phyloP scores from a whole-genome alignment of 2,797 vertebrate genomes.

The Intellagama lesueurii region DNA sequence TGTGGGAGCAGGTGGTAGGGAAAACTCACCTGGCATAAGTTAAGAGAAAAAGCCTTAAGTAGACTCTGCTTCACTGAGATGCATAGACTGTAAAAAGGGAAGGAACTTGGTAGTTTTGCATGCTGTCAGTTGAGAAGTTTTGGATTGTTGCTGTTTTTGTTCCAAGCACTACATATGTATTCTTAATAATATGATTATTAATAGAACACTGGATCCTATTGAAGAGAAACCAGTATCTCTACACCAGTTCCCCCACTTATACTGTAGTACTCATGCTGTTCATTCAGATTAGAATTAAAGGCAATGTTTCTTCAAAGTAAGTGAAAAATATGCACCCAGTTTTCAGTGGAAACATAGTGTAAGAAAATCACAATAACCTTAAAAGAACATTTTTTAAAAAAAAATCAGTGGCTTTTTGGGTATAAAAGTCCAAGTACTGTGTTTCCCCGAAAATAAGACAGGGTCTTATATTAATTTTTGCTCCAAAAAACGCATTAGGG shows the following conservation, averaged over 20 bases:
- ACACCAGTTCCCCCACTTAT: not conserved
- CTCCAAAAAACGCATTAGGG: no score
- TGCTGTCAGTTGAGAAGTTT: not conserved
- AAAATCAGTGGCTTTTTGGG: not conserved
- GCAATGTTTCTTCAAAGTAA: not conserved
- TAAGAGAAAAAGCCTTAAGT: constrained; percentile 66
- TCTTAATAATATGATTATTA: not conserved
- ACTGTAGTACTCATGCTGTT: not conserved
- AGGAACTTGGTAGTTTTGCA: not conserved
- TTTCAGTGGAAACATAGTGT: not conserved
- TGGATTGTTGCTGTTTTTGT: not conserved
- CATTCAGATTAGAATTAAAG: not conserved
- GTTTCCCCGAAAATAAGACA: no score
- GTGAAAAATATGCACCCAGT: not conserved
- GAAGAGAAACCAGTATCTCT: not conserved
- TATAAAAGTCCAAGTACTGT: not conserved
- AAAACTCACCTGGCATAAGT: constrained; percentile 89
- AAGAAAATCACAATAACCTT: not conserved
- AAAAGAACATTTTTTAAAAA: not conserved
- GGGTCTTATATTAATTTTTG: no score
- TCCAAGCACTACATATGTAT: not conserved
- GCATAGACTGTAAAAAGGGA: constrained; percentile 2
- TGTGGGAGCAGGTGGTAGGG: constrained; percentile 88
- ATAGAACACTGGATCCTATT: not conserved
- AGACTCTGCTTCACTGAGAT: constrained; percentile 57